Percentiles rank a stretch among this genome's conserved stretches.
Conservation (phyloP, 2,888 invertebrate genomes). For the Drosophila meridionalis region DNA sequence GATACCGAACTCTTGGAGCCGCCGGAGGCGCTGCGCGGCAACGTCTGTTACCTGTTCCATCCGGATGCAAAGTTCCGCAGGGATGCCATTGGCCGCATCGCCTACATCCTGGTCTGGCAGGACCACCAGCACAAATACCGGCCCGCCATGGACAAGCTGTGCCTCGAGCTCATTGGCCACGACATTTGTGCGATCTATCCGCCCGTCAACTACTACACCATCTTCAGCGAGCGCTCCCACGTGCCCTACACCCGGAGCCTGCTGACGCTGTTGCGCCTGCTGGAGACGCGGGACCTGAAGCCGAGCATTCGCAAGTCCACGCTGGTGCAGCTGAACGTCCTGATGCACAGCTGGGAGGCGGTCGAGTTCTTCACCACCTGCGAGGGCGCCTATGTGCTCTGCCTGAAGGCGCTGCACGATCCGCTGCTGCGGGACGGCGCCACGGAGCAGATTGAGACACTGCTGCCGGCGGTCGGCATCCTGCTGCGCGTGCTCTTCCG, state of each 20-base stretch:
- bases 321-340: slow-evolving; percentile 55
- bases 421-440: slow-evolving; percentile 5
- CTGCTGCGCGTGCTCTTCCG: slow-evolving; percentile 27
- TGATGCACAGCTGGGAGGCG: slow-evolving; percentile 70
- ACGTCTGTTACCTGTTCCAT: slow-evolving; percentile 79
- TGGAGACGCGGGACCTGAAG: slow-evolving; percentile 76
- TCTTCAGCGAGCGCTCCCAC: slow-evolving; percentile 61
- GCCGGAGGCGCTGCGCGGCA: slow-evolving; percentile 73
- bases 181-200: slow-evolving; percentile 72
- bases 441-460: slow-evolving; percentile 13
- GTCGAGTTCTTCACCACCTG: slow-evolving; percentile 25
- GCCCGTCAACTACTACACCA: slow-evolving; percentile 62
- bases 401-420: slow-evolving; percentile 25
- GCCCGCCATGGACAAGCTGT: slow-evolving; percentile 63
- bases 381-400: slow-evolving; percentile 16
- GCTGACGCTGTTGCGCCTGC: slow-evolving; percentile 73
- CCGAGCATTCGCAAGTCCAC: slow-evolving; percentile 79
- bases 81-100: slow-evolving; percentile 74
- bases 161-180: slow-evolving; percentile 70
- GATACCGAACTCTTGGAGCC: slow-evolving; percentile 62
- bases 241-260: slow-evolving; percentile 42
- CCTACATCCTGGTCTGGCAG: slow-evolving; percentile 68
- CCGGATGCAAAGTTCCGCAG: slow-evolving; percentile 61
- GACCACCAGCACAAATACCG: slow-evolving; percentile 55
- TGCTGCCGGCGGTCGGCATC: slow-evolving; percentile 79